Evolutionary conservation across 2,797 vertebrate genomes (phyloP).

Genomic region (Sebastes iracundus): DNA sequence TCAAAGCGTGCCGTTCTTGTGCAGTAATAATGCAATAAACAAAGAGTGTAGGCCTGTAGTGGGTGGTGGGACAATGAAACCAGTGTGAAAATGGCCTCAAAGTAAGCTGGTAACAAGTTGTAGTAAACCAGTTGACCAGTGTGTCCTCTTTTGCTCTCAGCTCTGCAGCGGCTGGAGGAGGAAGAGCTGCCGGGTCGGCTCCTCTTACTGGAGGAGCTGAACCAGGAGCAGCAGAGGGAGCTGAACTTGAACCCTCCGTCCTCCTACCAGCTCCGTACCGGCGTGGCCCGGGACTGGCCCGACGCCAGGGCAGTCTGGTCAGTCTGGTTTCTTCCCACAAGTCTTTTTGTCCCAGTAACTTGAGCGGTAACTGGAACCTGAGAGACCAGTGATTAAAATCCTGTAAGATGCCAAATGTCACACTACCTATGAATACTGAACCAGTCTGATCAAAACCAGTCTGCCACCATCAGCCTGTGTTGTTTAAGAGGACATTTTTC

Average conservation of each 20-base stretch:
- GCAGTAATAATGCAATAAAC: not conserved
- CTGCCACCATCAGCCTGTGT: not conserved
- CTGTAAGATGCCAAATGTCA: not conserved
- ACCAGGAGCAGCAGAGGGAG: constrained; percentile 26
- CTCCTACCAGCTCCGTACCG: constrained; percentile 25
- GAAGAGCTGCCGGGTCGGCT: constrained; percentile 22
- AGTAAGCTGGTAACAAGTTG: not conserved
- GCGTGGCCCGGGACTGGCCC: constrained; percentile 60
- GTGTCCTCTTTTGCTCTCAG: constrained; percentile 7
- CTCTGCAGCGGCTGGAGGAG: constrained; percentile 42
- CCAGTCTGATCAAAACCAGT: not conserved
- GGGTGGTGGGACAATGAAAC: not conserved
- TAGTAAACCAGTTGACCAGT: not conserved
- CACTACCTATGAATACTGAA: not conserved
- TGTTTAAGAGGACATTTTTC: not conserved
- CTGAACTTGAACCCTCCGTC: constrained; percentile 33
- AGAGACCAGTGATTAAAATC: not conserved
- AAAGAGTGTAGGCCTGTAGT: not conserved
- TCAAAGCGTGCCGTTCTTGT: not conserved
- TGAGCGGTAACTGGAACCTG: not conserved
- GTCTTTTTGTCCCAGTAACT: not conserved
- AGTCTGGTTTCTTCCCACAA: not conserved
- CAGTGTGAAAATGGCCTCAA: not conserved
- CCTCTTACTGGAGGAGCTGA: constrained; percentile 34
- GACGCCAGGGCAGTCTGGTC: constrained; percentile 57